Evolutionary conservation across 1,140 invertebrate genomes (phyloP).

Genomic region (Heliconius congener): DNA sequence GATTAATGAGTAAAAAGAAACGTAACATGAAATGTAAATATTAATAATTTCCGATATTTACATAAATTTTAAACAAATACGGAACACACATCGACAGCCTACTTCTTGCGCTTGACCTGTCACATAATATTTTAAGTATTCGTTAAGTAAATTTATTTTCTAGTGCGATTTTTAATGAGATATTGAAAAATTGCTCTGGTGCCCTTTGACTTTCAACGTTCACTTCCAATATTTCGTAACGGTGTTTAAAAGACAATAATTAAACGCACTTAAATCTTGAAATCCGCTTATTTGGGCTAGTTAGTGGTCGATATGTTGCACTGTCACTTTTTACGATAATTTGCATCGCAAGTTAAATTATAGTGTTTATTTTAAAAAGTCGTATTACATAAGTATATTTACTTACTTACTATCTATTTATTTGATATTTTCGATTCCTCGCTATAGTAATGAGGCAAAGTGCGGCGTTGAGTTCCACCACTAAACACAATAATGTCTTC

Average conservation of each 20-base stretch:
- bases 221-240: conserved; percentile 8
- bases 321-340: conserved; percentile 1
- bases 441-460: too few relatives aligned
- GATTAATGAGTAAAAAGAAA: not conserved
- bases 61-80: not conserved
- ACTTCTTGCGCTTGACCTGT: not conserved
- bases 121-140: conserved; percentile 7
- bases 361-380: not conserved
- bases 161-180: not conserved
- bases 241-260: not conserved
- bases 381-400: not conserved
- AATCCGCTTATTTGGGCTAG: conserved; percentile 33
- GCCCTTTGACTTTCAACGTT: conserved; percentile 32
- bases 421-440: too few relatives aligned
- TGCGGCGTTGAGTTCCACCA: too few relatives aligned
- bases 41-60: not conserved
- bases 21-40: not conserved
- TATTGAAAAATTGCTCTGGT: conserved; percentile 12
- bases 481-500: too few relatives aligned
- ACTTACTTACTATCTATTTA: too few relatives aligned
- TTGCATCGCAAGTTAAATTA: not conserved
- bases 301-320: conserved; percentile 19
- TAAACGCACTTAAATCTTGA: conserved; percentile 4
- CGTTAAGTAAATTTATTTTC: conserved; percentile 2
- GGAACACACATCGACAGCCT: not conserved